Conservation (phyloP, 2,113 vertebrate species). For the Nycticorax nycticorax region DNA sequence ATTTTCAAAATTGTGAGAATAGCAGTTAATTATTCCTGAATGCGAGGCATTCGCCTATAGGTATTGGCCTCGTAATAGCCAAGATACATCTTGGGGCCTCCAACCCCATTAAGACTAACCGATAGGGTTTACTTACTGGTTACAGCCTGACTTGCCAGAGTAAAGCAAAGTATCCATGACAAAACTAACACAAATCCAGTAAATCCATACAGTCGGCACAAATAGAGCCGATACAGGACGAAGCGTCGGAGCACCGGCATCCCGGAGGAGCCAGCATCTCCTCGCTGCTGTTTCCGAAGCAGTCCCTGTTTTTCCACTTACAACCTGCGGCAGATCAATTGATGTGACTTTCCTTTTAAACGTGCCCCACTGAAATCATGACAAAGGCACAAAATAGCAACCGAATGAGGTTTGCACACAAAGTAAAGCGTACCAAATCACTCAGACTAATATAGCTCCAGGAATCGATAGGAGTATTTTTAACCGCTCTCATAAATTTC, state of each 20-base stretch:
- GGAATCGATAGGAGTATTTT: conserved; percentile 26
- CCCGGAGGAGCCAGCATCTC: neutral
- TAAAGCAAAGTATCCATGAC: neutral
- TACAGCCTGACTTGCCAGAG: neutral
- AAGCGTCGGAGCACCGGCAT: neutral
- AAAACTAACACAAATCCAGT: neutral
- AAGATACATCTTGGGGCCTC: neutral
- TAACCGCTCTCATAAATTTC: neutral
- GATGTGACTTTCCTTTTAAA: neutral
- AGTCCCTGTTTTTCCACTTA: neutral
- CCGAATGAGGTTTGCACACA: neutral
- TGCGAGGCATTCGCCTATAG: neutral
- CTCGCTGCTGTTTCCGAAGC: neutral
- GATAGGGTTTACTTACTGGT: neutral
- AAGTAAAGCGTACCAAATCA: neutral
- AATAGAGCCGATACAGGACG: neutral
- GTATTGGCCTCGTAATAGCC: neutral
- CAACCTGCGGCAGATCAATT: neutral
- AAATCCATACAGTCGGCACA: neutral
- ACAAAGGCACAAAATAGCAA: neutral
- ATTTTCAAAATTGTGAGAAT: neutral
- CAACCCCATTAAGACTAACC: neutral
- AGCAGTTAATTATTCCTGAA: neutral
- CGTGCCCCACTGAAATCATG: neutral
- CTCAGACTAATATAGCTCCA: neutral